phyloP scores from a whole-genome alignment of 2,888 invertebrate genomes.

The Chloroclysta siterata region DNA sequence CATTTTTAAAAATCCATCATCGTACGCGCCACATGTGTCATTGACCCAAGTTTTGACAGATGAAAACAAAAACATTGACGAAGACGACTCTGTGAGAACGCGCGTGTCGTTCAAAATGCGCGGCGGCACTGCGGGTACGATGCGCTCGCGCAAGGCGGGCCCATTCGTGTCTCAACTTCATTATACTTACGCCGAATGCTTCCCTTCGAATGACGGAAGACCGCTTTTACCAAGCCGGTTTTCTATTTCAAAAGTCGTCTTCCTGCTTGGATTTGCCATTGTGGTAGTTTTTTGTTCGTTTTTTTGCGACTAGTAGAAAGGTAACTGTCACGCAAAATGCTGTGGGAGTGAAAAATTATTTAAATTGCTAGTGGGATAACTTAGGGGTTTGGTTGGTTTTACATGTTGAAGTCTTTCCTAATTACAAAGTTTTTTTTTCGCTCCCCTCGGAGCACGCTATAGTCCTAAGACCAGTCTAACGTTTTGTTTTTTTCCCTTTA shows the following conservation, averaged over 20 bases:
- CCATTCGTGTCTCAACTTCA: slow-evolving; percentile 72
- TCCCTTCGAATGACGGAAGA: slow-evolving; percentile 81
- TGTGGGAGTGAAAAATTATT: background rate
- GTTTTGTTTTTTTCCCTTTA: too few species aligned
- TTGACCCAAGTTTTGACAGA: slow-evolving; percentile 60
- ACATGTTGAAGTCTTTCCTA: background rate
- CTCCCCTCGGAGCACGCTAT: too few species aligned
- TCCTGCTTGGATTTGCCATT: slow-evolving; percentile 44
- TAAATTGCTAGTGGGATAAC: background rate
- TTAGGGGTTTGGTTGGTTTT: background rate
- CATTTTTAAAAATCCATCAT: slow-evolving; percentile 42
- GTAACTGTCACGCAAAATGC: slow-evolving; percentile 9
- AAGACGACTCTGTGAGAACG: slow-evolving; percentile 49
- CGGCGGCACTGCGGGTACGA: slow-evolving; percentile 64
- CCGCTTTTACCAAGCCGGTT: slow-evolving; percentile 79
- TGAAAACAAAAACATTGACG: slow-evolving; percentile 52
- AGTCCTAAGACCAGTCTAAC: too few species aligned
- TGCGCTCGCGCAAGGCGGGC: slow-evolving; percentile 61
- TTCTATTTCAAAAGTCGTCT: slow-evolving; percentile 78
- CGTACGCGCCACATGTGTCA: slow-evolving; percentile 52
- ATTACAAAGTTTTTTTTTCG: too few species aligned
- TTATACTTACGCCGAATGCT: slow-evolving; percentile 76
- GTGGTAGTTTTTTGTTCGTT: slow-evolving; percentile 42
- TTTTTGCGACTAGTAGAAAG: slow-evolving; percentile 10
- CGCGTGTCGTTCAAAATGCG: slow-evolving; percentile 71